phyloP scores from a whole-genome alignment of 1,140 invertebrate genomes.

The Trichonephila clavata region DNA sequence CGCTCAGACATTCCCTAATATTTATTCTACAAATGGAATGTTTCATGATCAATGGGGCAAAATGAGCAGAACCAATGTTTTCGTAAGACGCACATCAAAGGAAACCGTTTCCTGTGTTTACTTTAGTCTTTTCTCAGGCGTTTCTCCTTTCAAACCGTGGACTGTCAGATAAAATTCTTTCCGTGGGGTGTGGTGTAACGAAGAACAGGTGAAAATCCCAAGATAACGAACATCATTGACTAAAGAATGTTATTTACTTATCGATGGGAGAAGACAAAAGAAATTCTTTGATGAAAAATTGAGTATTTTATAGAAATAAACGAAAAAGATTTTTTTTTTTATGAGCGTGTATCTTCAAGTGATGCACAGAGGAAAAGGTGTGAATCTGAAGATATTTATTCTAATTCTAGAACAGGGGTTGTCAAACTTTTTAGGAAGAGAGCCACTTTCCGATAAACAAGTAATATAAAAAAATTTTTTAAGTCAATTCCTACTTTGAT shows the following conservation, averaged over 20 bases:
- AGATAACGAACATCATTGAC: not conserved
- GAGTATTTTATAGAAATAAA: not conserved
- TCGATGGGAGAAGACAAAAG: not conserved
- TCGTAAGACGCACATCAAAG: constrained; percentile 23
- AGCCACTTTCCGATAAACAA: too few species aligned
- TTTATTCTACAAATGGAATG: constrained; percentile 21
- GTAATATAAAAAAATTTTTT: too few species aligned
- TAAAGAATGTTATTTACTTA: not conserved
- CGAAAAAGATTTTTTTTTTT: too few species aligned
- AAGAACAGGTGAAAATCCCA: not conserved
- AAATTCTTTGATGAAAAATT: not conserved
- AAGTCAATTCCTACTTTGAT: too few species aligned
- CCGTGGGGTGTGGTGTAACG: not conserved
- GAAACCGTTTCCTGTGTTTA: constrained; percentile 57
- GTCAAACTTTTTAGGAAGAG: too few species aligned
- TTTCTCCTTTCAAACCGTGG: constrained; percentile 24
- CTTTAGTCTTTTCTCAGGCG: not conserved
- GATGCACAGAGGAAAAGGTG: too few species aligned
- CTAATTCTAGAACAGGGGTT: too few species aligned
- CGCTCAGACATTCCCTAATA: constrained; percentile 15
- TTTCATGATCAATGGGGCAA: not conserved
- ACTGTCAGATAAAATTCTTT: constrained; percentile 34
- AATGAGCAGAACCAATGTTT: constrained; percentile 8
- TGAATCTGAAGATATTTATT: too few species aligned
- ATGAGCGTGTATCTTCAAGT: too few species aligned